Conservation (phyloP, 1,140 invertebrate species). For the Drosophila baimaii region DNA sequence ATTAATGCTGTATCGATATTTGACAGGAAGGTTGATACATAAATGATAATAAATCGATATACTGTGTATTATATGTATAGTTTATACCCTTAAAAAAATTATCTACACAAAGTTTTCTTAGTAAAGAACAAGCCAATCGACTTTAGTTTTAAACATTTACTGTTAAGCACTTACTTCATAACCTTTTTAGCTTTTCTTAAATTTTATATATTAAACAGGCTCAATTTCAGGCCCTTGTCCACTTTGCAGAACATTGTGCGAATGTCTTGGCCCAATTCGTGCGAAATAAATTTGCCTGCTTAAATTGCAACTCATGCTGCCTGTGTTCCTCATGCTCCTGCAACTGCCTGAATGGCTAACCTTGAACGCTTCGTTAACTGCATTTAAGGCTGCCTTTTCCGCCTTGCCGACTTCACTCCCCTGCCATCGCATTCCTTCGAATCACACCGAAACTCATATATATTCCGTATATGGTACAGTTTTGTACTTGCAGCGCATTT, state of each 20-base stretch:
- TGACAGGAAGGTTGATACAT: no score
- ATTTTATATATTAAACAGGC: background rate
- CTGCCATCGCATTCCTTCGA: background rate
- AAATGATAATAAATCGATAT: no score
- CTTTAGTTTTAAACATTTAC: background rate
- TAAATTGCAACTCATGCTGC: slow-evolving; percentile 69
- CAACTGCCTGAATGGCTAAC: slow-evolving; percentile 40
- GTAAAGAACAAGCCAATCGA: no score
- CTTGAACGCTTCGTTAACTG: slow-evolving; percentile 72
- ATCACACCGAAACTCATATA: slow-evolving; percentile 21
- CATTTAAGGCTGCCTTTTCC: slow-evolving; percentile 51
- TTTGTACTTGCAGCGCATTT: slow-evolving; percentile 24
- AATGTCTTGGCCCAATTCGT: slow-evolving; percentile 65
- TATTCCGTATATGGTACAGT: background rate
- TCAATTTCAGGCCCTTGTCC: slow-evolving; percentile 24
- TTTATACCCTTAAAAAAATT: no score
- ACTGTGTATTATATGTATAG: no score
- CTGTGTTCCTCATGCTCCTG: slow-evolving; percentile 21
- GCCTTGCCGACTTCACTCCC: slow-evolving; percentile 1
- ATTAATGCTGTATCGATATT: no score
- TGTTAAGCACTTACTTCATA: background rate
- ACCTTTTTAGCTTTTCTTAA: no score
- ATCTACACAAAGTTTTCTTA: no score
- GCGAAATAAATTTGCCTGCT: slow-evolving; percentile 73
- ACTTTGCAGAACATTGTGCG: slow-evolving; percentile 43